phyloP scores from a whole-genome alignment of 1,140 invertebrate genomes.

The Drosophila ambigua region DNA sequence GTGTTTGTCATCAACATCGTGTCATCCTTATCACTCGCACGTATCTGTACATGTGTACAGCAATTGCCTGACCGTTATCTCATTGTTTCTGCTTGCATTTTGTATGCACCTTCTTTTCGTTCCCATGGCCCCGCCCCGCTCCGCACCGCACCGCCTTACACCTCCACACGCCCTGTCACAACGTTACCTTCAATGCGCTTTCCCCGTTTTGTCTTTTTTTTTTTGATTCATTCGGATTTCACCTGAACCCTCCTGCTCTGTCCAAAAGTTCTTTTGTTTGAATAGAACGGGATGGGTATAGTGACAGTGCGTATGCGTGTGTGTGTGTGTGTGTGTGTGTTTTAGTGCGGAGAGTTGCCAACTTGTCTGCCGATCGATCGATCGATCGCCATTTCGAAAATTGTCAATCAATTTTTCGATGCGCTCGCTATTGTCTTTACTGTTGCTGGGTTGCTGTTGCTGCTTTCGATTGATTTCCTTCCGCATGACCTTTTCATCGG shows the following conservation, averaged over 20 bases:
- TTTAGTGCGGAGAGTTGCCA: conserved; percentile 20
- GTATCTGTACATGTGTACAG: conserved; percentile 1
- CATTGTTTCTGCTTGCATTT: conserved; percentile 7
- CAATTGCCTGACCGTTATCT: conserved; percentile 43
- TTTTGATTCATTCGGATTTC: too few relatives aligned
- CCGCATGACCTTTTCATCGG: conserved; percentile 63
- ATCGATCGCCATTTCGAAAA: conserved; percentile 39
- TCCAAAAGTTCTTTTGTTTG: conserved; percentile 32
- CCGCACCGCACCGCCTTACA: not conserved
- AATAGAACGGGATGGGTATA: conserved; percentile 18
- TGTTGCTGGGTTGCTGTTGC: conserved; percentile 25
- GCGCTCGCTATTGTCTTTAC: conserved; percentile 12
- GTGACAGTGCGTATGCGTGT: not conserved
- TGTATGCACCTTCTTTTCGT: conserved; percentile 37
- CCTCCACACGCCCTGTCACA: conserved; percentile 1
- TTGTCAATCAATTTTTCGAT: conserved; percentile 65
- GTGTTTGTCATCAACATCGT: too few relatives aligned
- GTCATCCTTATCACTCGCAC: too few relatives aligned
- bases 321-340: too few relatives aligned
- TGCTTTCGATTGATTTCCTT: conserved; percentile 59
- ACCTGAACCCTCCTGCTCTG: conserved; percentile 5
- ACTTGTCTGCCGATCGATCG: conserved; percentile 44
- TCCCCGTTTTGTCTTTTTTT: too few relatives aligned
- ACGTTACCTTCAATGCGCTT: too few relatives aligned
- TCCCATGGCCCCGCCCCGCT: conserved; percentile 18